Percentiles rank a stretch among this genome's conserved stretches.
Conservation (phyloP, 2,888 invertebrate species). For the Stictocephala bisonia region DNA sequence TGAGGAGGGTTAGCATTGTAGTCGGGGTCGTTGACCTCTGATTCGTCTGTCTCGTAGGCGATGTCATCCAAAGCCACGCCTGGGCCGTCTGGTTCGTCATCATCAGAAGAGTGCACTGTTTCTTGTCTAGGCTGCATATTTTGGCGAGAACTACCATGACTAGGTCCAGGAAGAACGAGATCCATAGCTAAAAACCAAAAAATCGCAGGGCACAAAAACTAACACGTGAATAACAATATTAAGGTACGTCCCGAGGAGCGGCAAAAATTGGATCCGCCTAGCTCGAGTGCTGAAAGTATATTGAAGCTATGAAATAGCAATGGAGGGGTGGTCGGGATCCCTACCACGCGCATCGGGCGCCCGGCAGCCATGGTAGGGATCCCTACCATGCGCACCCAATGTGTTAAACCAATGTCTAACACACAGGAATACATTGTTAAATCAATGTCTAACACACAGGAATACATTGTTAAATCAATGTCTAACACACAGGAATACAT, state of each 20-base stretch:
- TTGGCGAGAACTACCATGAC: not conserved
- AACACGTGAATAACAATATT: not conserved
- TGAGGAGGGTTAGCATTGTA: not conserved
- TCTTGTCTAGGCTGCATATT: not conserved
- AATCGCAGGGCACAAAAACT: not conserved
- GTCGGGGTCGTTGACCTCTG: not conserved
- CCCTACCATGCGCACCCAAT: not conserved
- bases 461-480: too few species aligned
- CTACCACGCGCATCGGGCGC: too few species aligned
- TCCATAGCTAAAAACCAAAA: not conserved
- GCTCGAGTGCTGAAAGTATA: too few species aligned
- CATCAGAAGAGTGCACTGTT: not conserved
- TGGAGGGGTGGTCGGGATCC: too few species aligned
- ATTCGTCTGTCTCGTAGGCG: not conserved
- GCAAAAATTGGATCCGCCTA: too few species aligned
- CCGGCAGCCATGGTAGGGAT: not conserved
- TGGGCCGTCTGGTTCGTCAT: not conserved
- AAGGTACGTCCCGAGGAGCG: too few species aligned
- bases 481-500: too few species aligned
- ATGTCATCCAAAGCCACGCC: not conserved
- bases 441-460: not conserved
- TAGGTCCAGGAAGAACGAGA: too few species aligned
- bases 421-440: not conserved
- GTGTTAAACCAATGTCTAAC: not conserved
- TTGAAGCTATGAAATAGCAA: too few species aligned